A percentile compares a stretch with the other conserved stretches of the same genome.
Conservation (phyloP, 1,140 invertebrate genomes). For the Heliconius himera region DNA sequence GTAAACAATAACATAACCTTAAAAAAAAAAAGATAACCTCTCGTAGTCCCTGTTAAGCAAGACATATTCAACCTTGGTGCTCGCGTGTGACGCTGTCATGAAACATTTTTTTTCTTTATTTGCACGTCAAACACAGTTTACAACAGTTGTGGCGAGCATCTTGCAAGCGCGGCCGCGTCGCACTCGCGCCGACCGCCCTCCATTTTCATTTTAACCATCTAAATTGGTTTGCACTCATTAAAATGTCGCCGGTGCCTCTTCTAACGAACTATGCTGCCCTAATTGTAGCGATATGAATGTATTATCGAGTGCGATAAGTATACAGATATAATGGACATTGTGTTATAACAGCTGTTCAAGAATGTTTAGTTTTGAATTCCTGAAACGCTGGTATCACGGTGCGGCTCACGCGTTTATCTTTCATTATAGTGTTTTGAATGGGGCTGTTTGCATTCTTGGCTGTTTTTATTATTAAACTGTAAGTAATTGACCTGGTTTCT, state of each 20-base stretch:
- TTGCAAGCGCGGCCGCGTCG: conserved; percentile 57
- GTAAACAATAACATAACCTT: conserved; percentile 18
- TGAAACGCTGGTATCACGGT: conserved; percentile 76
- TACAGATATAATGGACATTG: conserved; percentile 58
- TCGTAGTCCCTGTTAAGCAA: conserved; percentile 8
- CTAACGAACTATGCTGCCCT: conserved; percentile 30
- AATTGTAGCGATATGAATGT: conserved; percentile 49
- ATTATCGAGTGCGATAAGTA: conserved; percentile 66
- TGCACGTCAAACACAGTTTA: conserved; percentile 61
- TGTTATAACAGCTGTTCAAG: conserved; percentile 52
- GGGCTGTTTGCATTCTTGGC: conserved; percentile 21
- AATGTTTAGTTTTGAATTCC: conserved; percentile 77
- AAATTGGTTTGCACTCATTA: conserved; percentile 38
- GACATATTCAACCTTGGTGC: conserved; percentile 58
- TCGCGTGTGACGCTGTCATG: conserved; percentile 66
- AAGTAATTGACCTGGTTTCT: conserved; percentile 30
- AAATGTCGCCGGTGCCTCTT: conserved; percentile 20
- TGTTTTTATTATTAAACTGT: conserved; percentile 18
- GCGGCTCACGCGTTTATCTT: conserved; percentile 38
- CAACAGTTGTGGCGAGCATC: conserved; percentile 54
- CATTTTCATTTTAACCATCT: conserved; percentile 50
- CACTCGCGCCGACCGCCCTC: conserved; percentile 29
- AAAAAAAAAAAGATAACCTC: conserved; percentile 25
- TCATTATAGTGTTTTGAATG: conserved; percentile 4
- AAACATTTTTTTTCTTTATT: conserved; percentile 75